Conservation (phyloP, 2,888 invertebrate genomes). For the Hecatera dysodea region DNA sequence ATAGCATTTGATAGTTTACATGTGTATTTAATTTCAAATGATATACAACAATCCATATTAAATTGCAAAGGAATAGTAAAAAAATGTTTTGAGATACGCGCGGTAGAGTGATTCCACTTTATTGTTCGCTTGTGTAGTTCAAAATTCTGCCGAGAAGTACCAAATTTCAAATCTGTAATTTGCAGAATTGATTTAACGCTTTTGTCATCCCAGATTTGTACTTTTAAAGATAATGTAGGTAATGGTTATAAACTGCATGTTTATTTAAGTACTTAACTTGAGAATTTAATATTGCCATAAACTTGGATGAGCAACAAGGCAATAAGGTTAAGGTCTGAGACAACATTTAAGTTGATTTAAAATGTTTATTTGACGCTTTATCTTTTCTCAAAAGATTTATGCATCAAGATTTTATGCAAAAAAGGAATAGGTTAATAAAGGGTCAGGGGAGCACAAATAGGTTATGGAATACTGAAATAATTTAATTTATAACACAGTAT, state of each 20-base stretch:
- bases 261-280: slow-evolving; percentile 20
- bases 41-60: too few relatives aligned
- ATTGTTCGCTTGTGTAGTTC: too few relatives aligned
- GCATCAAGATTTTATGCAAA: background rate
- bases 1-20: too few relatives aligned
- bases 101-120: too few relatives aligned
- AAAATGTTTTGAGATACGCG: too few relatives aligned
- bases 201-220: background rate
- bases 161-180: slow-evolving; percentile 64
- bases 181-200: background rate
- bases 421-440: background rate
- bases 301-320: slow-evolving; percentile 14
- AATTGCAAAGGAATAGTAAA: too few relatives aligned
- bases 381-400: slow-evolving; percentile 3
- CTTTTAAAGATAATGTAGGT: slow-evolving; percentile 17
- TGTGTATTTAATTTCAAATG: too few relatives aligned
- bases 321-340: slow-evolving; percentile 27
- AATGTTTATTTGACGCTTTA: slow-evolving; percentile 6
- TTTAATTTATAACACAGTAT: background rate
- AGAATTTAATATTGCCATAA: slow-evolving; percentile 45
- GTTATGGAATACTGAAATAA: background rate
- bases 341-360: slow-evolving; percentile 27
- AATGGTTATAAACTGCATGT: slow-evolving; percentile 19
- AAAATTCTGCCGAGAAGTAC: slow-evolving; percentile 67
- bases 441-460: background rate